Conservation (phyloP, 2,113 vertebrate genomes). For the Dolichallabes microphthalmus region DNA sequence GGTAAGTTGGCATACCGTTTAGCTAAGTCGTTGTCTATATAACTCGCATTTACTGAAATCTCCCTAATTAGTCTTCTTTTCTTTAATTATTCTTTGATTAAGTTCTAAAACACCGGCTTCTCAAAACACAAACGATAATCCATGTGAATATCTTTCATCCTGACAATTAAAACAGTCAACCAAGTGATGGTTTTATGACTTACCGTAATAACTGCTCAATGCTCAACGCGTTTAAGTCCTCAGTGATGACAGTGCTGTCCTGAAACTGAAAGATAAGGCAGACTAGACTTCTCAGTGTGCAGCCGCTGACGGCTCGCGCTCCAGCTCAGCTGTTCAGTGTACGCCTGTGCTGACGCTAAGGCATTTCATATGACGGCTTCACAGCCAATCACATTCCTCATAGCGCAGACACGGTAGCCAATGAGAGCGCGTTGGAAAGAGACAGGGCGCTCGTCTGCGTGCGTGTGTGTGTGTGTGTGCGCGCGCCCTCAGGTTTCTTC, state of each 20-base stretch:
- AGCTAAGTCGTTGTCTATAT: background rate
- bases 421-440: constrained; percentile 16
- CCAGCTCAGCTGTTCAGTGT: constrained; percentile 51
- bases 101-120: background rate
- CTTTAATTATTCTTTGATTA: background rate
- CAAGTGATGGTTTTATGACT: background rate
- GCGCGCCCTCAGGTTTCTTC: background rate
- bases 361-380: constrained; percentile 29
- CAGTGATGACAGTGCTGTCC: background rate
- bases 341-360: constrained; percentile 21
- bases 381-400: constrained; percentile 50
- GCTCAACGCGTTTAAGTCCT: background rate
- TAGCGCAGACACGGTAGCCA: constrained; percentile 40
- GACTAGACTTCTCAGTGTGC: background rate
- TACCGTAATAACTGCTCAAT: constrained; percentile 10
- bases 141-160: too few relatives aligned
- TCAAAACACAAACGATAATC: background rate
- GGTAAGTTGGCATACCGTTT: too few relatives aligned
- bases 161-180: background rate
- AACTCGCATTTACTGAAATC: background rate
- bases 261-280: background rate
- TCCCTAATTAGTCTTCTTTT: background rate
- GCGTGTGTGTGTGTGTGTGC: background rate
- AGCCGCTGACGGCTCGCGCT: background rate
- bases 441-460: background rate